Base-by-base conservation (phyloP, 2,888 invertebrate species). In the Itoplectis maculator region DNA sequence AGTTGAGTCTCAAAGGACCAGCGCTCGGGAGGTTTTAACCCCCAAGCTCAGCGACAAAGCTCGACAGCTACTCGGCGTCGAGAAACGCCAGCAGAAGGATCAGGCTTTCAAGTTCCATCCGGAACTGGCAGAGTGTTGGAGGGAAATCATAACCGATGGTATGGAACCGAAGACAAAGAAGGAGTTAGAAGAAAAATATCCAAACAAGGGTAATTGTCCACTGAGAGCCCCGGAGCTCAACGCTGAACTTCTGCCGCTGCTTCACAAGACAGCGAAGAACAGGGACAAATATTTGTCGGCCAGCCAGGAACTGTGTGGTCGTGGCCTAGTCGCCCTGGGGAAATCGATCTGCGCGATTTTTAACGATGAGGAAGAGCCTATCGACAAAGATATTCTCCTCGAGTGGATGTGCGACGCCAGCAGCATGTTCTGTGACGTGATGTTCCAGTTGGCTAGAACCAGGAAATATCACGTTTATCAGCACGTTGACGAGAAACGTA, bases 311-410 rank as follows among this genome's bases (percentile, higher is more conserved):
- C n/a, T 63, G 42, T 51, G 54, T 5, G 77, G 54, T 8, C 70
- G 51, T 11, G 77, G 63, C 42, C 2, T 18, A 11, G 63, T 54
- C 1, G 61, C 77, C 0, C 9, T 70, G 1, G 77, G 70, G 93
- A 77, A 63, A 15, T 20, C 51, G 2, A 20, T 70, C 1, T 63
- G 61, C n/a, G 51, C 63, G 15, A 63, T 77, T 13, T 23, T 77
- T n/a, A 70, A 77, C 20, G 69, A 77, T 42, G 65, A 29, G 13
- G 49, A 65, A 13, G 65, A 65, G 15, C 42, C 59, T 5, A 8
- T 78, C 2, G 78, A 74, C 6, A 78, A 40, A 29, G 47, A 78
- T 3, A 18, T 54, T 0, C 40, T 81, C 1, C 18, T 78, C 9
- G 37, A 73, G 2, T 51, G 18, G 20, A 11, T 81, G 11, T 73